phyloP scores from a whole-genome alignment of 2,888 invertebrate genomes.

The Masnerella sp. region DNA sequence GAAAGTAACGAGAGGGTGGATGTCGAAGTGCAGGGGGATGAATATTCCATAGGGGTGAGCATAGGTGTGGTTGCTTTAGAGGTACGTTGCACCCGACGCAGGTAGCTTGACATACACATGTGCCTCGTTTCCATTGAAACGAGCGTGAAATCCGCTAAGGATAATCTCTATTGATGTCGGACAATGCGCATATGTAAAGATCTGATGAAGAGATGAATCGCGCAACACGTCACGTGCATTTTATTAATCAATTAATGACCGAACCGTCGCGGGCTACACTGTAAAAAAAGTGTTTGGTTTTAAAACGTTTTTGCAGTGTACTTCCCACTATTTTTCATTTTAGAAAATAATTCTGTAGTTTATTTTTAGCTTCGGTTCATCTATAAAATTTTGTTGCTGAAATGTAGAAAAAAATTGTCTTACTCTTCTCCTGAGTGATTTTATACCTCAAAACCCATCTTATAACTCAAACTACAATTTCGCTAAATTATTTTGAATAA shows the following conservation, averaged over 20 bases:
- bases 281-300: too few species aligned
- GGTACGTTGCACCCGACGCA: conserved; percentile 76
- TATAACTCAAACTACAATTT: too few species aligned
- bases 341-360: too few species aligned
- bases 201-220: conserved; percentile 49
- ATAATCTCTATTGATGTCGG: conserved; percentile 57
- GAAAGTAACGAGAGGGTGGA: conserved; percentile 63
- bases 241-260: conserved; percentile 31
- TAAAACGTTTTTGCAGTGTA: too few species aligned
- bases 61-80: conserved; percentile 77
- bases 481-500: too few species aligned
- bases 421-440: too few species aligned
- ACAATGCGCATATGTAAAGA: conserved; percentile 55
- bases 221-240: conserved; percentile 14
- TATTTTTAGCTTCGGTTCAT: too few species aligned
- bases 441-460: too few species aligned
- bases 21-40: conserved; percentile 66
- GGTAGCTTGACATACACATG: conserved; percentile 75
- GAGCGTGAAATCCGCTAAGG: conserved; percentile 72
- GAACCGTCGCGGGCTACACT: too few species aligned
- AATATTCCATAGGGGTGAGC: conserved; percentile 72
- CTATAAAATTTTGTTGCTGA: too few species aligned
- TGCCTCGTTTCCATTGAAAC: conserved; percentile 74
- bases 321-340: too few species aligned
- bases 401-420: too few species aligned